Percentiles rank a stretch among this genome's conserved stretches.
Conservation (phyloP, 2,797 vertebrate genomes). For the Myoxocephalus aenaeus region DNA sequence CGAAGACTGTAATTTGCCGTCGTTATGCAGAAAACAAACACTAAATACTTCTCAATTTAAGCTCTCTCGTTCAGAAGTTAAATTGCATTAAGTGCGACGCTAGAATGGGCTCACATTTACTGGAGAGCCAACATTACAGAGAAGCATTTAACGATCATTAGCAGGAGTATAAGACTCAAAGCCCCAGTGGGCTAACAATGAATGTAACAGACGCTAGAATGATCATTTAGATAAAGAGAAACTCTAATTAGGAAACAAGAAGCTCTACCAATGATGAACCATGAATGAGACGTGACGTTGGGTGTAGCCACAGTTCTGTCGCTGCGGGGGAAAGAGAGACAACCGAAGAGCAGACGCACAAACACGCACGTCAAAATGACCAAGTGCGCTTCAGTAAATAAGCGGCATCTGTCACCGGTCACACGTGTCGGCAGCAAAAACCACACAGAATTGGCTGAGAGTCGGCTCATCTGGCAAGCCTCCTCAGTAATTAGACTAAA, state of each 20-base stretch:
- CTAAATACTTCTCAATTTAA: constrained; percentile 2
- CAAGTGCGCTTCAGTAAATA: constrained; percentile 40
- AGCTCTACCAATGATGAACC: not conserved
- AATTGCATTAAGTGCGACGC: constrained; percentile 40
- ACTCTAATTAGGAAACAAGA: constrained; percentile 42
- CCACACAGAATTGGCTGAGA: constrained; percentile 30
- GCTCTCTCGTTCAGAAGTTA: constrained; percentile 19
- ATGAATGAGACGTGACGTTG: constrained; percentile 4
- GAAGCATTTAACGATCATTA: constrained; percentile 51
- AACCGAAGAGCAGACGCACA: constrained; percentile 14
- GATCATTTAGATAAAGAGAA: constrained; percentile 49
- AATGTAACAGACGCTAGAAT: constrained; percentile 37
- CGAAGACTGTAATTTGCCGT: not conserved
- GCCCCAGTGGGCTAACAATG: constrained; percentile 43
- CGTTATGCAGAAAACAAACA: constrained; percentile 8
- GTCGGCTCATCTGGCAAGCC: constrained; percentile 44
- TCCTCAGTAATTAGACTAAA: constrained; percentile 39
- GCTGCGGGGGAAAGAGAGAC: constrained; percentile 1
- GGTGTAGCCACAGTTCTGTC: constrained; percentile 23
- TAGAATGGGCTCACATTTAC: constrained; percentile 45
- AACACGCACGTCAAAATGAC: constrained; percentile 17
- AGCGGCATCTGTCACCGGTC: constrained; percentile 41
- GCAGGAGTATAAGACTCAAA: constrained; percentile 47
- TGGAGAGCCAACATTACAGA: constrained; percentile 40
- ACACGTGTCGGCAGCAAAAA: constrained; percentile 49